Evolutionary conservation across 2,888 invertebrate genomes (phyloP).

Genomic region (Quadriops clusia): DNA sequence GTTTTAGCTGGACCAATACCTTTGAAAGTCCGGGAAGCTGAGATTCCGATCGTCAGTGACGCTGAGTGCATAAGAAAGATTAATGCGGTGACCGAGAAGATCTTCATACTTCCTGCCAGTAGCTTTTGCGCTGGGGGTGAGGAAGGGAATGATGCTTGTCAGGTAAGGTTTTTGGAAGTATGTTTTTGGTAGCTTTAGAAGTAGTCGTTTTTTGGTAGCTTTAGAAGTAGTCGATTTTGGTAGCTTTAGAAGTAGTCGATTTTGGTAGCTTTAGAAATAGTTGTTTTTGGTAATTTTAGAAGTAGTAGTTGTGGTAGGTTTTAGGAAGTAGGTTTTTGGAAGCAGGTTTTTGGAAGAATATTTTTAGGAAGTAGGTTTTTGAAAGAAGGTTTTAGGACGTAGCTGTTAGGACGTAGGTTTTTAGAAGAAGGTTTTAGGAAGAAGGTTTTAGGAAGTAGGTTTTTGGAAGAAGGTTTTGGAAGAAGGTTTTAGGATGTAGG

Average conservation of each 20-base stretch:
- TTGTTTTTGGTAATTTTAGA: not conserved
- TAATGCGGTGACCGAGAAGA: constrained; percentile 89
- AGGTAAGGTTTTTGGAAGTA: constrained; percentile 48
- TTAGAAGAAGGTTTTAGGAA: too few relatives aligned
- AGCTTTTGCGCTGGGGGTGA: constrained; percentile 93
- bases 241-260: not conserved
- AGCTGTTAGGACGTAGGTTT: too few relatives aligned
- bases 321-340: too few relatives aligned
- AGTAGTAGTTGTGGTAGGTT: not conserved
- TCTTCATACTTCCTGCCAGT: constrained; percentile 84
- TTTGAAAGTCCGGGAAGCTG: constrained; percentile 76
- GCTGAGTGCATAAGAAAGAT: constrained; percentile 86
- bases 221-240: constrained; percentile 3
- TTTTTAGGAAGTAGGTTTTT: too few relatives aligned
- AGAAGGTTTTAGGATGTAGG: too few relatives aligned
- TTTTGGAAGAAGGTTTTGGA: too few relatives aligned
- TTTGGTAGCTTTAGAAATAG: not conserved
- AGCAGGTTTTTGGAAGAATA: too few relatives aligned
- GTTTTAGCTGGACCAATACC: constrained; percentile 78
- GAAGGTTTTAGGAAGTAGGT: too few relatives aligned
- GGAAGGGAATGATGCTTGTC: constrained; percentile 85
- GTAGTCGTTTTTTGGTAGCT: constrained; percentile 3
- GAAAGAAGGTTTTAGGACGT: too few relatives aligned
- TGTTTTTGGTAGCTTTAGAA: not conserved
- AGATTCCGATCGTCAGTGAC: constrained; percentile 85